Percentiles rank a stretch among this genome's conserved stretches.
These are phyloP conservation scores for Scomber colias DNA, from an alignment of 2,113 vertebrate species.

Conservation along the genomic window DNA sequence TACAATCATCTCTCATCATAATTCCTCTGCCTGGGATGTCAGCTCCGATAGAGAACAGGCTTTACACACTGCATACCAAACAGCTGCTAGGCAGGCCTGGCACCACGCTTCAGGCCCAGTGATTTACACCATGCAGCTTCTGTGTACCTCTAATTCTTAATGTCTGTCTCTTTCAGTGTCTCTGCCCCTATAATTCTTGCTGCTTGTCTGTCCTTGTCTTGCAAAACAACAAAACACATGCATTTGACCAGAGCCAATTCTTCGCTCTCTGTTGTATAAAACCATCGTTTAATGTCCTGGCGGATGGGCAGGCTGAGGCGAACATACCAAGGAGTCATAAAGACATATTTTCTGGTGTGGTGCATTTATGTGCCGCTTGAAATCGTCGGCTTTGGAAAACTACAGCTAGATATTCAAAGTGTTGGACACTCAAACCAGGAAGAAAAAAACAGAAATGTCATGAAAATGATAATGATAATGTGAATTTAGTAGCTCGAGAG, in stretches of 20 bases:
- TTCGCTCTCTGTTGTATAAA: not conserved
- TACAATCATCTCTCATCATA: constrained; percentile 82
- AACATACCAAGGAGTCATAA: constrained; percentile 5
- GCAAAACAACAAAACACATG: constrained; percentile 16
- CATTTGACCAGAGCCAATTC: constrained; percentile 18
- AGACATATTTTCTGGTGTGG: not conserved
- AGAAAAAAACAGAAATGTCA: too few relatives aligned
- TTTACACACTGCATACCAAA: constrained; percentile 73
- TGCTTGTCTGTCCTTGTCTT: constrained; percentile 32
- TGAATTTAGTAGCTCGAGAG: not conserved
- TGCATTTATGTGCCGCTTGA: not conserved
- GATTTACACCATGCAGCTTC: constrained; percentile 63
- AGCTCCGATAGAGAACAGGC: constrained; percentile 63
- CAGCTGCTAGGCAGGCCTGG: constrained; percentile 69
- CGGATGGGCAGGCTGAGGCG: not conserved
- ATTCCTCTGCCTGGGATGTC: constrained; percentile 77
- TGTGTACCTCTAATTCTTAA: constrained; percentile 54
- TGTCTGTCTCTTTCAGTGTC: constrained; percentile 45
- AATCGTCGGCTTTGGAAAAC: not conserved
- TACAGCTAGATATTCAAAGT: too few relatives aligned
- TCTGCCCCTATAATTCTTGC: constrained; percentile 33
- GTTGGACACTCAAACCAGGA: too few relatives aligned
- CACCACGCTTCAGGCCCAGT: constrained; percentile 56
- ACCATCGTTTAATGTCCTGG: constrained; percentile 14
- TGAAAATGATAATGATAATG: too few relatives aligned